phyloP scores from a whole-genome alignment of 1,140 invertebrate genomes.

The Tetramorium simillimum region DNA sequence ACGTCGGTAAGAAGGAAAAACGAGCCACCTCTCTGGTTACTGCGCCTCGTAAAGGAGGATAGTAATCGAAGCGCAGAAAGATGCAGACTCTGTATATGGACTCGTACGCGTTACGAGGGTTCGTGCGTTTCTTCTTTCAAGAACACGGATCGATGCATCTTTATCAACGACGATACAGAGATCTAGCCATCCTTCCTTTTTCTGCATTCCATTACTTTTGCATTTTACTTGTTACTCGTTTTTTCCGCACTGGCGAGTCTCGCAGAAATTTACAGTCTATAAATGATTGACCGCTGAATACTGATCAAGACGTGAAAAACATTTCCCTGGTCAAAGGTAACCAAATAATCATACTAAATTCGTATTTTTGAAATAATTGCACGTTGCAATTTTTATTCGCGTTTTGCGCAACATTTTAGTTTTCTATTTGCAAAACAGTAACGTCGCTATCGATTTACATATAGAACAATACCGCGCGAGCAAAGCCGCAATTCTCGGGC shows the following conservation, averaged over 20 bases:
- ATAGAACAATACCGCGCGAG: neutral
- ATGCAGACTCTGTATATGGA: slow-evolving; percentile 63
- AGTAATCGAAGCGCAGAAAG: slow-evolving; percentile 71
- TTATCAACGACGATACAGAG: slow-evolving; percentile 62
- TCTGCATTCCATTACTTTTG: neutral
- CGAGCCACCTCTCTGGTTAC: slow-evolving; percentile 59
- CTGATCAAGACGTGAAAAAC: neutral
- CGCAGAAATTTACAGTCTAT: neutral
- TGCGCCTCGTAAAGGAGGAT: slow-evolving; percentile 57
- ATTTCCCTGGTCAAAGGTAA: neutral
- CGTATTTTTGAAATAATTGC: neutral
- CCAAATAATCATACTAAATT: neutral
- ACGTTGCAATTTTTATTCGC: neutral
- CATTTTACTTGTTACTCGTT: neutral
- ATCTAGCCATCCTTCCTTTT: neutral
- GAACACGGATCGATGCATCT: slow-evolving; percentile 32
- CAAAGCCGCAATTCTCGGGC: neutral
- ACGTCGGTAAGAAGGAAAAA: slow-evolving; percentile 66
- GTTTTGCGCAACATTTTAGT: neutral
- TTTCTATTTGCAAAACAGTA: too few relatives aligned
- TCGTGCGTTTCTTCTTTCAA: slow-evolving; percentile 61
- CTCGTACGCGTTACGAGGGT: slow-evolving; percentile 60
- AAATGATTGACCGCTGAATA: neutral
- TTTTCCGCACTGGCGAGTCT: too few relatives aligned
- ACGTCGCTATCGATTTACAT: slow-evolving; percentile 13